Conservation (phyloP, 2,888 invertebrate species). For the Drosophila paracracens region DNA sequence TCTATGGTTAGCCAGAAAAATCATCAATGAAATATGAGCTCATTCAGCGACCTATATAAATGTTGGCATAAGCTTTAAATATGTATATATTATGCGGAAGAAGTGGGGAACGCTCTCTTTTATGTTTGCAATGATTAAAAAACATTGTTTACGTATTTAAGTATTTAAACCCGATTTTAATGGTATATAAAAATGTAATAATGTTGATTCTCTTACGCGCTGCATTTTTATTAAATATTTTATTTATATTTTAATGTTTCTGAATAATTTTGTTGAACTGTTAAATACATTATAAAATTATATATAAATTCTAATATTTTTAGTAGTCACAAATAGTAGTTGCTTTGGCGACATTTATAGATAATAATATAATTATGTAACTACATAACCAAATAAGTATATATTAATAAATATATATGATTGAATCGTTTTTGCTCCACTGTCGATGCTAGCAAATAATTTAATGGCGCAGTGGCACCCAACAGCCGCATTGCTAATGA, state of each 20-base stretch:
- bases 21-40: neutral
- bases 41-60: neutral
- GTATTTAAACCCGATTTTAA: neutral
- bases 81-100: neutral
- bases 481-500: constrained; percentile 25
- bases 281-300: too few relatives aligned
- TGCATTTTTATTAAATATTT: too few relatives aligned
- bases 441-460: constrained; percentile 24
- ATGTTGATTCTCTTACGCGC: neutral
- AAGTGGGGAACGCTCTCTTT: fast-evolving
- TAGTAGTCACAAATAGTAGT: neutral
- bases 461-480: constrained; percentile 20
- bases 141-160: neutral
- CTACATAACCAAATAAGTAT: neutral
- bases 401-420: neutral
- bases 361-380: neutral
- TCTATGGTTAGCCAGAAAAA: constrained; percentile 5
- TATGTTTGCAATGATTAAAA: neutral
- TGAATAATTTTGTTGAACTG: too few relatives aligned
- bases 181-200: too few relatives aligned
- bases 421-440: constrained; percentile 9
- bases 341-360: neutral
- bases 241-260: too few relatives aligned
- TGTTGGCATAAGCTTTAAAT: neutral
- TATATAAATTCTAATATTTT: too few relatives aligned